A percentile compares a stretch with the other conserved stretches of the same genome.
Conservation (phyloP, 2,113 vertebrate species). For the Rhipidura dahli region DNA sequence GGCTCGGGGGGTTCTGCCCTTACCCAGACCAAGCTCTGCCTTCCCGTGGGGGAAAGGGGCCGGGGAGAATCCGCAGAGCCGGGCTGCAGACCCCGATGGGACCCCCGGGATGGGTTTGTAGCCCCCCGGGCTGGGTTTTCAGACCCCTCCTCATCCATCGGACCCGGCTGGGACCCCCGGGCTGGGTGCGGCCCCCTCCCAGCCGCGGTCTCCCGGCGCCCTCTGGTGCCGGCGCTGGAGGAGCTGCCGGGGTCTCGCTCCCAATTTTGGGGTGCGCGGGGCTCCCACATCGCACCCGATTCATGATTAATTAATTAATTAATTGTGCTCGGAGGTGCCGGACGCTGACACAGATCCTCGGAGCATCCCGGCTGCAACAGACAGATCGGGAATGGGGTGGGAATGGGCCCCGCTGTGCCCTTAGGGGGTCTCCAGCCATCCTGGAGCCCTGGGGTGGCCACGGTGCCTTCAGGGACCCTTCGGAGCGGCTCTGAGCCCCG, state of each 20-base stretch:
- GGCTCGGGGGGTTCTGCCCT: neutral
- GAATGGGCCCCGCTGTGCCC: neutral
- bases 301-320: neutral
- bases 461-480: neutral
- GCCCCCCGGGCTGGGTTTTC: neutral
- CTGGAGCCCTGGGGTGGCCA: neutral
- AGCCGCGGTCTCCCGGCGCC: slow-evolving; percentile 3
- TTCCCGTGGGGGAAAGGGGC: neutral
- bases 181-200: neutral
- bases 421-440: fast-evolving
- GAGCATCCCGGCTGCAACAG: fast-evolving
- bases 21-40: neutral
- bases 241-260: neutral
- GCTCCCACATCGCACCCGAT: fast-evolving
- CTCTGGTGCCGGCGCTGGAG: neutral
- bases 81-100: neutral
- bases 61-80: neutral
- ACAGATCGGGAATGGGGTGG: neutral
- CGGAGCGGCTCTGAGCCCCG: fast-evolving
- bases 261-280: fast-evolving
- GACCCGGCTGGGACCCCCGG: neutral
- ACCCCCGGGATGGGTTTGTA: neutral
- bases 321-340: fast-evolving
- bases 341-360: fast-evolving
- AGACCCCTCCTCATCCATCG: neutral